phyloP scores from a whole-genome alignment of 2,888 invertebrate genomes.

The Hypomecis atomaria region DNA sequence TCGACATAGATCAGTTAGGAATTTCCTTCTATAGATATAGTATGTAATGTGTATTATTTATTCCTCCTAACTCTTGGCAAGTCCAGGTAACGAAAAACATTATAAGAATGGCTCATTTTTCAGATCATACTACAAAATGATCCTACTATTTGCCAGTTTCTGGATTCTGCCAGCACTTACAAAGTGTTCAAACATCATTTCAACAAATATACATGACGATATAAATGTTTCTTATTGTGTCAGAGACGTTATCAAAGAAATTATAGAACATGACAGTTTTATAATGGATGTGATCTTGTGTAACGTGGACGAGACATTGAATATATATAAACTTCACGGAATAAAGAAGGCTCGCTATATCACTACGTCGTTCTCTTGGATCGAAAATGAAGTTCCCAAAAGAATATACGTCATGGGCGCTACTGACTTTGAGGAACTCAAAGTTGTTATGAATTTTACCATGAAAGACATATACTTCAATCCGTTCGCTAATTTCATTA shows the following conservation, averaged over 20 bases:
- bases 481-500: constrained; percentile 51
- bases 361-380: constrained; percentile 42
- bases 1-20: no score
- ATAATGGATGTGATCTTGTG: constrained; percentile 44
- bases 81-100: no score
- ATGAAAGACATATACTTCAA: constrained; percentile 51
- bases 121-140: no score
- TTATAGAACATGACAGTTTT: neutral
- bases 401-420: constrained; percentile 48
- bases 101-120: no score
- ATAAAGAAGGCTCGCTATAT: constrained; percentile 43
- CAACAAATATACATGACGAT: neutral
- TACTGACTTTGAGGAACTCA: constrained; percentile 44
- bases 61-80: no score
- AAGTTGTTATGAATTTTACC: constrained; percentile 38
- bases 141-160: no score
- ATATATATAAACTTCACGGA: constrained; percentile 42
- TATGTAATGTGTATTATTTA: no score
- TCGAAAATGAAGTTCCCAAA: constrained; percentile 37
- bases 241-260: neutral
- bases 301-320: constrained; percentile 44
- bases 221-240: neutral
- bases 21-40: no score
- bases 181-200: neutral
- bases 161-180: no score